phyloP scores from a whole-genome alignment of 2,888 invertebrate species.

The Pyrocoelia pectoralis region DNA sequence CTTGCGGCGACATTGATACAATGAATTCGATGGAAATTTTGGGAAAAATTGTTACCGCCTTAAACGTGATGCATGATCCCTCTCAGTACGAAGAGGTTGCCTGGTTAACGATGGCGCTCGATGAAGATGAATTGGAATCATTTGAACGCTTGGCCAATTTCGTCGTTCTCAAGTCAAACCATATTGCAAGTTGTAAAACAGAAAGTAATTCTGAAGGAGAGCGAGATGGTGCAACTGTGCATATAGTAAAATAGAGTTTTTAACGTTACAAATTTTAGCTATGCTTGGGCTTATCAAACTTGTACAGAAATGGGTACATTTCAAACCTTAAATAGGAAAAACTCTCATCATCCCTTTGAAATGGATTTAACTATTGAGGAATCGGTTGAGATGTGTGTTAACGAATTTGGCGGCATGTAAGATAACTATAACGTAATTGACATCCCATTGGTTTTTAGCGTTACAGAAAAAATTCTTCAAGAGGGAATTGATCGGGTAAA shows the following conservation, averaged over 20 bases:
- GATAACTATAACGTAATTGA: neutral
- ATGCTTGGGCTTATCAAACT: constrained; percentile 25
- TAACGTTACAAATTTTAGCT: too few relatives aligned
- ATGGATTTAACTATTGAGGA: constrained; percentile 19
- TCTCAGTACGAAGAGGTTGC: constrained; percentile 17
- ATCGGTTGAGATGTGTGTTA: constrained; percentile 19
- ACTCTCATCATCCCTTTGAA: constrained; percentile 18
- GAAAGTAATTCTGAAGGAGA: neutral
- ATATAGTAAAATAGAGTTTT: too few relatives aligned
- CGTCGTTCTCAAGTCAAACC: constrained; percentile 16
- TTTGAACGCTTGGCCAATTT: constrained; percentile 20
- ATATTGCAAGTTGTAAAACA: neutral
- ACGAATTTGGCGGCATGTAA: constrained; percentile 16
- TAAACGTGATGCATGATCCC: constrained; percentile 21
- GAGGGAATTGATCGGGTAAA: constrained; percentile 15
- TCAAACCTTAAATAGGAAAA: constrained; percentile 20
- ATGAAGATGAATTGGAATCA: constrained; percentile 7
- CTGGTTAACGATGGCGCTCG: constrained; percentile 19
- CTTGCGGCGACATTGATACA: constrained; percentile 8
- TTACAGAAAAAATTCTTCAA: constrained; percentile 14
- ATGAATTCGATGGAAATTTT: constrained; percentile 16
- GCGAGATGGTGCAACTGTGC: neutral
- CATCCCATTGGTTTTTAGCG: constrained; percentile 5
- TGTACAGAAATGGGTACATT: constrained; percentile 27
- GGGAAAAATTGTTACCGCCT: neutral